phyloP scores from a whole-genome alignment of 2,888 invertebrate species.

The Agriopis marginaria region DNA sequence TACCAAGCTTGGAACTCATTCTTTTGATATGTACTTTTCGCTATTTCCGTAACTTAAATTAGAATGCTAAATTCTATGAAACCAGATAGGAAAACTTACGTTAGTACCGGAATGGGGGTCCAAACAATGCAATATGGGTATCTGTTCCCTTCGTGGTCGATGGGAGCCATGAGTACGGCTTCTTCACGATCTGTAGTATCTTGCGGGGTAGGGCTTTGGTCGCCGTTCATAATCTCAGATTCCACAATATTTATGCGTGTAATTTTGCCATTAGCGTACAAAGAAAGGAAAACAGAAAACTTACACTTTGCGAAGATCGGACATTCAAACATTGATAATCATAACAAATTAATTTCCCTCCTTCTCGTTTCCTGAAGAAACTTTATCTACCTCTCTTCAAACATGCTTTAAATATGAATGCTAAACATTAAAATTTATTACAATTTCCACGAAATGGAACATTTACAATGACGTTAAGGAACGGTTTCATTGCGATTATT shows the following conservation, averaged over 20 bases:
- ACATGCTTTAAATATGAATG: background rate
- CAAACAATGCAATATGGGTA: slow-evolving; percentile 98
- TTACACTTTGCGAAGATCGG: background rate
- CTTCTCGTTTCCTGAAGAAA: background rate
- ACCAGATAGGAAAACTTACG: slow-evolving; percentile 83
- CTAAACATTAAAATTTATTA: background rate
- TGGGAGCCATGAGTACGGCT: slow-evolving; percentile 77
- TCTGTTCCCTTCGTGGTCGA: slow-evolving; percentile 87
- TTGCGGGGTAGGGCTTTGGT: slow-evolving; percentile 68
- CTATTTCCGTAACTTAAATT: background rate
- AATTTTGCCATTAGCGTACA: slow-evolving; percentile 24
- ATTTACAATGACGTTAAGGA: background rate
- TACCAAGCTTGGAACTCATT: background rate
- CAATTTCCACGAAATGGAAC: background rate
- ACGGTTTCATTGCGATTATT: too few species aligned
- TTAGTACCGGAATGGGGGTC: slow-evolving; percentile 97
- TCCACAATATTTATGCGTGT: slow-evolving; percentile 2
- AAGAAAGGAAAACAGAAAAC: background rate
- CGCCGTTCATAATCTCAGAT: slow-evolving; percentile 63
- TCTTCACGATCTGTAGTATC: slow-evolving; percentile 69
- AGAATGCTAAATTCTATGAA: background rate
- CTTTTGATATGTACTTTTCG: too few species aligned
- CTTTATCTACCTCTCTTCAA: background rate
- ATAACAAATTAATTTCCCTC: background rate
- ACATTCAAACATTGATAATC: background rate